Evolutionary conservation across 1,140 invertebrate genomes (phyloP), one percentile per base, ranked within the genome.

Genomic region (Lysiphlebus fabarum): DNA sequence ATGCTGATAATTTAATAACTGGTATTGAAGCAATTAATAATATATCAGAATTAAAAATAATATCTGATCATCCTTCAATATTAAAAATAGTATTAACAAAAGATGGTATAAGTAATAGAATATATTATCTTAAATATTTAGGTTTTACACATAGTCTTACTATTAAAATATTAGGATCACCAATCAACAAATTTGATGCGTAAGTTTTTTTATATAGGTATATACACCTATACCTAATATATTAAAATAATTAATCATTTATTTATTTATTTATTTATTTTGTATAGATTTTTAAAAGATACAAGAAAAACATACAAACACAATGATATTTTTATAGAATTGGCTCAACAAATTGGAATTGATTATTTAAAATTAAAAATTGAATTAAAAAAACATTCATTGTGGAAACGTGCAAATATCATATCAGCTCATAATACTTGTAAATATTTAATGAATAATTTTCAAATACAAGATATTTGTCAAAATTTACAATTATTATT

Each of bases 401-500:
- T 79, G 69, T 83, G 81, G 79, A 76, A 74, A 6, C 74, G 77
- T 58, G 72, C 81, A 38, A 66, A 82, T n/a, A 65, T 84, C n/a
- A 5, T 72, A 0, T 71, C 81, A 67, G 77, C 85, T 2, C 62
- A 79, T 56, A 71, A 73, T 59, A 81, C 82, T 5, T 75, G 76
- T 62, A 43, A 77, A 50, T 79, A 80, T 65, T 67, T 87, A 43
- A 75, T 69, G 40, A 62, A 61, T 53, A 17, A 76, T 26, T 86
- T 81, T 70, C 65, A 70, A 10, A 47, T 68, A 14, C 57, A 77
- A 38, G 79, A 82, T 42, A 84, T 87, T 68, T 79, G 70, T 66
- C 65, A 76, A 44, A 84, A 83, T 69, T 73, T 83, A 58, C 72
- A 79, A 44, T 77, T 84, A 53, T 55, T 85, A 38, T 67, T 86